Evolutionary conservation across 2,888 invertebrate species (phyloP).

Genomic region (Gnatocerus cornutus): DNA sequence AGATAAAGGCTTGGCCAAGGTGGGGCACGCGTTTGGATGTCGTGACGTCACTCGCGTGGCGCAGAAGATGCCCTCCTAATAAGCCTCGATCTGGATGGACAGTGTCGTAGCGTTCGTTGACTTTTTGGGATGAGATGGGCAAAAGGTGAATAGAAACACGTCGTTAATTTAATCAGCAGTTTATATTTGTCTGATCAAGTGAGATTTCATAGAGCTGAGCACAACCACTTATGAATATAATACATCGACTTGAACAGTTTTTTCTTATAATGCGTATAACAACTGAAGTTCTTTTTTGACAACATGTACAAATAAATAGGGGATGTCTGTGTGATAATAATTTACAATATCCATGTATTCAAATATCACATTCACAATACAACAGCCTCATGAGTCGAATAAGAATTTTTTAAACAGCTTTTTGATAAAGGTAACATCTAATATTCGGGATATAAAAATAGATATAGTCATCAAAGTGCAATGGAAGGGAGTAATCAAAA

Average conservation of each 20-base stretch:
- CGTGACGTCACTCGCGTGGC: conserved; percentile 61
- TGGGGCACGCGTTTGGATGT: conserved; percentile 68
- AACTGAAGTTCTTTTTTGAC: conserved; percentile 61
- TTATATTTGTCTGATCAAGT: conserved; percentile 61
- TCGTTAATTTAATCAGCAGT: conserved; percentile 61
- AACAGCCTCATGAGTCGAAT: conserved; percentile 69
- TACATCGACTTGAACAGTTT: conserved; percentile 68
- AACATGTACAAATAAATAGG: conserved; percentile 69
- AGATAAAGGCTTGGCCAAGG: conserved; percentile 69
- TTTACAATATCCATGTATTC: conserved; percentile 70
- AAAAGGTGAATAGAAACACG: conserved; percentile 38
- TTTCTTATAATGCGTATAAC: conserved; percentile 61
- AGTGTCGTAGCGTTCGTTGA: conserved; percentile 43
- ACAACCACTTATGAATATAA: conserved; percentile 66
- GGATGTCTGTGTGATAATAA: conserved; percentile 65
- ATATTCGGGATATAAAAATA: conserved; percentile 69
- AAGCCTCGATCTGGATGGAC: conserved; percentile 44
- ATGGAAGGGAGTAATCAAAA: conserved; percentile 54
- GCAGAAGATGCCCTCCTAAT: conserved; percentile 54
- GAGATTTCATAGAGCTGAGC: conserved; percentile 63
- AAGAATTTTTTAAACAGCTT: conserved; percentile 59
- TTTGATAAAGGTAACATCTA: conserved; percentile 66
- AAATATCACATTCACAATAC: conserved; percentile 72
- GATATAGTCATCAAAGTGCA: conserved; percentile 62
- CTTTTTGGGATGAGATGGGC: conserved; percentile 44